Evolutionary conservation across 2,888 invertebrate genomes (phyloP), one percentile per base, ranked within the genome.

Genomic region (Agapetus fuscipes): DNA sequence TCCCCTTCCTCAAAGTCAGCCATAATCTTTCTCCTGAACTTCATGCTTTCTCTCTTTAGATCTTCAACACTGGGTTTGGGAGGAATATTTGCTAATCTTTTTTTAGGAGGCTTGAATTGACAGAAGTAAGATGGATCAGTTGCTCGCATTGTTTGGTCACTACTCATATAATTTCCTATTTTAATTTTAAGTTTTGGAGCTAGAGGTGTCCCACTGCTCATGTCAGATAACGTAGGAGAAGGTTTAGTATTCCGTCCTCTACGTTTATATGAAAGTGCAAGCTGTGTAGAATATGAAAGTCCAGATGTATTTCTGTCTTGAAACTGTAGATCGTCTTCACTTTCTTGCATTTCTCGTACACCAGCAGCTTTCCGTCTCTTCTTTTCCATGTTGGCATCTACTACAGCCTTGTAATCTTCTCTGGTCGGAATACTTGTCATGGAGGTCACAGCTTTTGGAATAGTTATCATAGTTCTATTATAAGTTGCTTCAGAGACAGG

Each of bases 371-470:
- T 70, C 39, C 76, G 72, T 39, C 81, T 73, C 53, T 85, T 83
- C 58, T 86, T 83, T 53, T 79, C 77, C 50, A 74, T 66, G 25
- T 76, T 76, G 1, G 76, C 72, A 37, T 83, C 81, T 3, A 71
- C 65, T 7, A 74, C 67, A 20, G 74, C 75, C 53, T 83, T 79
- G 54, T 88, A 87, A 55, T 89, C 88, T 49, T 89, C 87, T 49
- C 84, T 75, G 0, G 88, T 87, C 2, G 88, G 87, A 53, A 89
- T 86, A 44, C 80, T 80, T 1, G 87, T 84, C 81, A 88, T 88
- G 7, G 88, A 88, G 14, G 88, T 86, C 6, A 89, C 85, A 3
- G 89, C 88, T 60, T 90, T 90, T 0, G 90, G 89, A 53, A 88
- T 86, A 4, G 83, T 83, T 38, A 85, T 84, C 17, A 80, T 79